Percentiles rank a stretch among this genome's conserved stretches.
Evolutionary conservation across 1,140 invertebrate genomes (phyloP).

Genomic region (Trichogramma pretiosum): DNA sequence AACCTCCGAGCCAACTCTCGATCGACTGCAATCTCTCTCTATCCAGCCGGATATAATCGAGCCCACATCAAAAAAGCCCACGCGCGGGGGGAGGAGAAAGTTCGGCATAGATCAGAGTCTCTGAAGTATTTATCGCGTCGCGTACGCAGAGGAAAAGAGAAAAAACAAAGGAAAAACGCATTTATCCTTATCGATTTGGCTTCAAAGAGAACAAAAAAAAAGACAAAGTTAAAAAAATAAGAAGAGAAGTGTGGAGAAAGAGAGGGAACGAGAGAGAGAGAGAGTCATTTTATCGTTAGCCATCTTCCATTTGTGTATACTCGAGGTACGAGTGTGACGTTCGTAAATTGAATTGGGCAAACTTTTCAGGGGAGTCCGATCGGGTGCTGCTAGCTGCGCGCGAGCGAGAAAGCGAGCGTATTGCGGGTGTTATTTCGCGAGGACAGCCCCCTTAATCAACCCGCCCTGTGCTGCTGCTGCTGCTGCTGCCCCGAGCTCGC

Average conservation of each 20-base stretch:
- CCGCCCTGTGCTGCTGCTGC: conserved; percentile 19
- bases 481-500: too few relatives aligned
- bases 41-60: too few relatives aligned
- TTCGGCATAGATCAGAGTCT: too few relatives aligned
- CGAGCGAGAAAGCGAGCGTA: conserved; percentile 12
- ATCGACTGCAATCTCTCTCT: too few relatives aligned
- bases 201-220: background rate
- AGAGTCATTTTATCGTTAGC: conserved; percentile 32
- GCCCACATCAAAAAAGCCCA: too few relatives aligned
- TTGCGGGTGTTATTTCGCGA: conserved; percentile 30
- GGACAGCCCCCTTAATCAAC: conserved; percentile 40
- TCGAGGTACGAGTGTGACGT: conserved; percentile 16
- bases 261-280: conserved; percentile 19
- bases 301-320: too few relatives aligned
- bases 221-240: background rate
- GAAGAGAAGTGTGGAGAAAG: conserved; percentile 16
- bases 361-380: background rate
- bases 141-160: background rate
- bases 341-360: conserved; percentile 40
- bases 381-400: too few relatives aligned
- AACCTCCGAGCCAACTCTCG: too few relatives aligned
- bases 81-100: too few relatives aligned
- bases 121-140: too few relatives aligned
- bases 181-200: too few relatives aligned
- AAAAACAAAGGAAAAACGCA: conserved; percentile 2